These are phyloP conservation scores for Pyrocoelia pectoralis DNA, from an alignment of 2,888 invertebrate species.

Conservation along the genomic window DNA sequence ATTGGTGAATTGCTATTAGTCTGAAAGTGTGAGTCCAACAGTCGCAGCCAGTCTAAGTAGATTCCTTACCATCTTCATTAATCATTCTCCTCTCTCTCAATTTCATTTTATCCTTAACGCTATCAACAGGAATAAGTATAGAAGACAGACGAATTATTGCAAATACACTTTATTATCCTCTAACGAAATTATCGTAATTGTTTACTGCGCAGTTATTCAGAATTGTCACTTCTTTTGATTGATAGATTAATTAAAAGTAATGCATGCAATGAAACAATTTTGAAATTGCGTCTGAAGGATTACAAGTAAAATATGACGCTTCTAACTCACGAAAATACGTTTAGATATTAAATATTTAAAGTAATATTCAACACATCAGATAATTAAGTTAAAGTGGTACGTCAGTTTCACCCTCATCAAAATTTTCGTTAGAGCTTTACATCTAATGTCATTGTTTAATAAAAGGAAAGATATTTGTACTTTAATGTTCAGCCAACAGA, in stretches of 20 bases:
- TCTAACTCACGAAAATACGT: neutral
- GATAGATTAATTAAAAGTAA: too few species aligned
- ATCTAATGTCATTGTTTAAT: too few species aligned
- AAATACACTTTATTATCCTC: conserved; percentile 27
- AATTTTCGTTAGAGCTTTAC: neutral
- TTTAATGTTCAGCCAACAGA: neutral
- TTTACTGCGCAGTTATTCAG: neutral
- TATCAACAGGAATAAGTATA: conserved; percentile 35
- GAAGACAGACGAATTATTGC: conserved; percentile 33
- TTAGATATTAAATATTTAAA: neutral
- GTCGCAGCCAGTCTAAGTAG: conserved; percentile 42
- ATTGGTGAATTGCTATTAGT: conserved; percentile 45
- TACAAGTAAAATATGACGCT: neutral
- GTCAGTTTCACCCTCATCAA: neutral
- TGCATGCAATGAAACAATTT: too few species aligned
- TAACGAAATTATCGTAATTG: conserved; percentile 8
- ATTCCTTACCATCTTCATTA: conserved; percentile 50
- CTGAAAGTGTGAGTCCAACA: conserved; percentile 42
- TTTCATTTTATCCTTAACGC: conserved; percentile 35
- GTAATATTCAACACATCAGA: neutral
- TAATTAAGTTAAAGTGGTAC: neutral
- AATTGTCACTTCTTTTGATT: neutral
- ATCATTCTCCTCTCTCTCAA: conserved; percentile 46
- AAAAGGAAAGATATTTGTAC: neutral
- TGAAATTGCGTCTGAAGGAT: too few species aligned